Evolutionary conservation across 2,888 invertebrate genomes (phyloP), one percentile per base, ranked within the genome.

Genomic region (Drosophila barbarae): DNA sequence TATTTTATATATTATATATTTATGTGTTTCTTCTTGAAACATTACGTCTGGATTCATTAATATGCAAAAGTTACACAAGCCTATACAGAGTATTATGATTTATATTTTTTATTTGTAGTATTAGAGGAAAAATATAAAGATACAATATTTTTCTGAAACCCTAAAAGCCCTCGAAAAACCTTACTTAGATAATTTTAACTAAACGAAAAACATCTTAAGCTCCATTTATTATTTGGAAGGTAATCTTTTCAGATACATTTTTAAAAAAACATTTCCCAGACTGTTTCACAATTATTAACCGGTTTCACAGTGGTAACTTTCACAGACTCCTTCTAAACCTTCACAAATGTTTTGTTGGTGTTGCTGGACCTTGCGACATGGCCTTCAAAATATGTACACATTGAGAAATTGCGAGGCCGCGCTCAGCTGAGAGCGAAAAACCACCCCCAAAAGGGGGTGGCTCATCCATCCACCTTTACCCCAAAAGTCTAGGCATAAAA

Each of bases 361-460:
- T n/a, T 42, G 30, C 30, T 32, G 52, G 38, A 50, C 49, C 50
- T 49, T 55, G 50, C 28, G 18, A 30, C 49, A 56, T 59, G 59
- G 59, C 60, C 60, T 61, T 61, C 60, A 49, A 61, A 61, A 42
- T 61, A 42, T 47, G 59, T 61, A 59, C 60, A 47, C 58, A 60
- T 46, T 57, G 46, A 38, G 59, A 35, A 44, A 44, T 30, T 35
- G 55, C 58, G 55, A 55, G 58, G 58, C 15, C 42, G 58, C 58
- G 58, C 59, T 39, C 59, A 60, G 59, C 57, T 60, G 59, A 53
- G 44, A 63, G 53, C 63, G 52, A 12, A 63, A 63, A 64, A 60
- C 46, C 64, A 63, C 63, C 63, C 63, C 63, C 63, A 53, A 63
- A 63, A 63, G 64, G 38, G 63, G 63, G 64, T 47, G 64, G 54